Percentiles rank a stretch among this genome's conserved stretches.
These are phyloP conservation scores for Torymus texanus DNA, from an alignment of 2,888 invertebrate genomes.

Conservation along the genomic window DNA sequence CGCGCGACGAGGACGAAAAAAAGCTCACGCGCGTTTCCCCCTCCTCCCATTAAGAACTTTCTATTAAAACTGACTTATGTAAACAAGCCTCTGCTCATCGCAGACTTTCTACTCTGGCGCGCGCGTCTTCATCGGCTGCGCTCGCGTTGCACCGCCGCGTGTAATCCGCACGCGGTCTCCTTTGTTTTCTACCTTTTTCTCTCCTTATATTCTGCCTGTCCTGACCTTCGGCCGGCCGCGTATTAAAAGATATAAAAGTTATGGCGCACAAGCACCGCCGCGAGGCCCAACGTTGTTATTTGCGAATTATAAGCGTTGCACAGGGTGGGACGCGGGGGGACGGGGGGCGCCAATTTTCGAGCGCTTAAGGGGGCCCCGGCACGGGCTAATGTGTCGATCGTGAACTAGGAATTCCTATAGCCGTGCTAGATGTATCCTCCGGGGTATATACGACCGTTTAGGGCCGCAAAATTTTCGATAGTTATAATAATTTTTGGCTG, in stretches of 20 bases:
- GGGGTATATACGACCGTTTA: slow-evolving; percentile 2
- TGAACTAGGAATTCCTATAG: slow-evolving; percentile 58
- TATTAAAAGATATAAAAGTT: slow-evolving; percentile 47
- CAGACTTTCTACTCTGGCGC: slow-evolving; percentile 19
- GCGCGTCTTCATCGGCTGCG: neutral
- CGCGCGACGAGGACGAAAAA: neutral
- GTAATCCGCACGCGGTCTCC: neutral
- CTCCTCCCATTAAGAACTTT: slow-evolving; percentile 43
- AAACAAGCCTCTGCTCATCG: slow-evolving; percentile 38
- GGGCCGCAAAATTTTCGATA: slow-evolving; percentile 35
- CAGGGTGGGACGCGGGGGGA: slow-evolving; percentile 57
- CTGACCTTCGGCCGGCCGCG: neutral
- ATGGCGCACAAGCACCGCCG: slow-evolving; percentile 47
- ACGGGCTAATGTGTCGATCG: slow-evolving; percentile 40
- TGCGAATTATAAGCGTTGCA: slow-evolving; percentile 73
- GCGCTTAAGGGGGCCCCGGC: slow-evolving; percentile 6
- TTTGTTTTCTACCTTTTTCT: slow-evolving; percentile 1
- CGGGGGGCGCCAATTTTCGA: slow-evolving; percentile 58
- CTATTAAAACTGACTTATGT: slow-evolving; percentile 51
- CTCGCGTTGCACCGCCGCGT: neutral
- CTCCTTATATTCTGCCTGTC: neutral
- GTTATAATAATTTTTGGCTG: slow-evolving; percentile 25
- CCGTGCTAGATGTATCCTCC: neutral
- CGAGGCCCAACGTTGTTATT: slow-evolving; percentile 69
- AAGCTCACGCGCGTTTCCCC: neutral